Conservation (phyloP, 2,797 vertebrate genomes). For the Coluber constrictor region DNA sequence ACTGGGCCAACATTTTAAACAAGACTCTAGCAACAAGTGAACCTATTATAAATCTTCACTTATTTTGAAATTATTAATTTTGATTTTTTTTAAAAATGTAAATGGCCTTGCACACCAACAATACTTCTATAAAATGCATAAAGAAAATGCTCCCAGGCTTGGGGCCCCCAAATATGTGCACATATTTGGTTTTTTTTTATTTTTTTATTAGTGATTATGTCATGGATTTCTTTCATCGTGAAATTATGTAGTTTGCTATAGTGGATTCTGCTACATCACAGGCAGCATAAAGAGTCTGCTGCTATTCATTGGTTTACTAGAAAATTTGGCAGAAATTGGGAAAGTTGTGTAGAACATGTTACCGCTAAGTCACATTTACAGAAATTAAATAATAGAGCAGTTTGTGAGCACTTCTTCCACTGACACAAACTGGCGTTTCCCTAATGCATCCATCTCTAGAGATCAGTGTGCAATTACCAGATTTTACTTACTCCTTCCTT, state of each 20-base stretch:
- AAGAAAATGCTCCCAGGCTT: not conserved
- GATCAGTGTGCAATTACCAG: not conserved
- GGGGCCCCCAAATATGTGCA: not conserved
- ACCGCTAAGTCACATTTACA: not conserved
- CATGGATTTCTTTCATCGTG: not conserved
- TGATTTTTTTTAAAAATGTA: constrained; percentile 67
- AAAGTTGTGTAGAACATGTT: not conserved
- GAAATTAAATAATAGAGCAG: not conserved
- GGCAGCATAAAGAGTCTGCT: not conserved
- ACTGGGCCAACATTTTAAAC: constrained; percentile 59
- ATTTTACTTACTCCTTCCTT: not conserved
- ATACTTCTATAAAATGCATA: constrained; percentile 59
- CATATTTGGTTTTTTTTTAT: not conserved
- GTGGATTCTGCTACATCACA: not conserved
- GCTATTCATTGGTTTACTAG: not conserved
- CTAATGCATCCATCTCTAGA: not conserved
- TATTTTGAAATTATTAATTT: constrained; percentile 66
- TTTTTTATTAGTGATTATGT: not conserved
- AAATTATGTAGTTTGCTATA: not conserved
- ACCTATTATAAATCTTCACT: constrained; percentile 66
- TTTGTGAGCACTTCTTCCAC: not conserved
- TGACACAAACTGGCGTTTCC: not conserved
- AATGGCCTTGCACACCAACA: constrained; percentile 59
- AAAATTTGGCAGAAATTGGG: not conserved
- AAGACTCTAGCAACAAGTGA: constrained; percentile 52